Evolutionary conservation across 2,888 invertebrate genomes (phyloP).

Genomic region (Scaptomyza cyrtandrae): DNA sequence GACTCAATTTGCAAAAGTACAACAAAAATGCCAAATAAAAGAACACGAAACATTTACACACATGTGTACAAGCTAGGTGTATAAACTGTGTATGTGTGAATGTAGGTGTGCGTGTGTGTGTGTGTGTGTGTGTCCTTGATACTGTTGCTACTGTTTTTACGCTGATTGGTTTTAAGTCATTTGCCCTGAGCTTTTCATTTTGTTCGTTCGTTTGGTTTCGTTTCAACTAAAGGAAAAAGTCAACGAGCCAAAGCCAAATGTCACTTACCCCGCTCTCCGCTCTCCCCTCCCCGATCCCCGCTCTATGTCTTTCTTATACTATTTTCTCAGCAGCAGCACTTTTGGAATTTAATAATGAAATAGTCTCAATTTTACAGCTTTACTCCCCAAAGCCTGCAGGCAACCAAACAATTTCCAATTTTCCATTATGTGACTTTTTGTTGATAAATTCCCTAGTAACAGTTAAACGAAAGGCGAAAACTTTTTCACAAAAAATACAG

Average conservation of each 20-base stretch:
- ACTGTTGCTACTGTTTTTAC: constrained; percentile 57
- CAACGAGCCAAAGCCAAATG: constrained; percentile 77
- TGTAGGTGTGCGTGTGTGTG: neutral
- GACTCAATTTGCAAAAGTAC: constrained; percentile 67
- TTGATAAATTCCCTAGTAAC: constrained; percentile 68
- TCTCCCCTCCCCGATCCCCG: too few species aligned
- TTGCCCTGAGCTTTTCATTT: constrained; percentile 51
- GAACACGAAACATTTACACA: constrained; percentile 23
- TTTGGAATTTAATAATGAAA: constrained; percentile 79
- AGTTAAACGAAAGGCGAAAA: constrained; percentile 13
- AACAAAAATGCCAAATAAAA: constrained; percentile 23
- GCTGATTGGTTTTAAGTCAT: constrained; percentile 78
- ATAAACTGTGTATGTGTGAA: constrained; percentile 14
- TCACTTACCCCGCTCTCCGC: constrained; percentile 20
- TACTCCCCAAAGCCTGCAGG: neutral
- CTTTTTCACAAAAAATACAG: constrained; percentile 15
- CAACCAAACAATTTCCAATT: constrained; percentile 65
- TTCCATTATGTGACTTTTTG: constrained; percentile 61
- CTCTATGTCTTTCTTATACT: neutral
- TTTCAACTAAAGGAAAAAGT: constrained; percentile 37
- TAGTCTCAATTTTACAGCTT: constrained; percentile 61
- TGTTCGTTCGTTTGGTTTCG: neutral
- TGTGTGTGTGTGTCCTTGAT: constrained; percentile 36
- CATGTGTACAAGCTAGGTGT: constrained; percentile 5
- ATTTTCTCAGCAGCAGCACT: constrained; percentile 30